Base-by-base conservation (phyloP, 2,888 invertebrate genomes). In the Zygaena filipendulae region DNA sequence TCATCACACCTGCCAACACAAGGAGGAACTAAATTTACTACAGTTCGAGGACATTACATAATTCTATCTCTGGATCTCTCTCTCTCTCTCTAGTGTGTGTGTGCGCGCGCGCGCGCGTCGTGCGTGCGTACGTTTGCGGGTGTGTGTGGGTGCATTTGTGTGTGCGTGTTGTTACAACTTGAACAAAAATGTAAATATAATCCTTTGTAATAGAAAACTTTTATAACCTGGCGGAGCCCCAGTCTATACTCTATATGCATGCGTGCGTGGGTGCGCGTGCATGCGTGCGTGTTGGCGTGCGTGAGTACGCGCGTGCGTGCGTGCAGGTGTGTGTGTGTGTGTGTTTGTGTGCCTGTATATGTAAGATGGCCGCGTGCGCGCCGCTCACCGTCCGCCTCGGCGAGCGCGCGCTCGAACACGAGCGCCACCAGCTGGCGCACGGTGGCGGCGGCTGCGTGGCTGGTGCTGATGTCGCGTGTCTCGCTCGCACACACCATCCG, bases 371-470 rank as follows among this genome's bases (percentile, higher is more conserved):
- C n/a, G n/a, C n/a, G n/a, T n/a, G n/a, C n/a, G n/a, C n/a, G n/a
- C n/a, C n/a, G n/a, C 36, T 34, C 41, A 64, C 84, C 82, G 41
- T 87, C 85, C 45, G 88, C 87, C 60, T 91, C 91, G 1, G 85
- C 84, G 7, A 88, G 81, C 2, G 93, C 92, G 26, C 95, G 81
- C 54, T 95, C 95, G 69, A 95, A 95, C 3, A 95, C 93, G 30
- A 95, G 81, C 11, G 95, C 93, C 11, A 97, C 95, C 13, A 98
- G 81, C 59, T 99, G 98, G 11, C 98, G 82, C 13, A 99, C 95
- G 1, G 97, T 97, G 16, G 99, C 99, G 2, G 97, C 97, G 4
- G 98, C 98, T 7, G 98, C 97, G 64, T 97, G 98, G 26, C 93
- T 92, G 22, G 96, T 97, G 35, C 95, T 95, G 6, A 71, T 68